Base-by-base conservation (phyloP, 2,888 invertebrate species). In the Cotesia congregata region DNA sequence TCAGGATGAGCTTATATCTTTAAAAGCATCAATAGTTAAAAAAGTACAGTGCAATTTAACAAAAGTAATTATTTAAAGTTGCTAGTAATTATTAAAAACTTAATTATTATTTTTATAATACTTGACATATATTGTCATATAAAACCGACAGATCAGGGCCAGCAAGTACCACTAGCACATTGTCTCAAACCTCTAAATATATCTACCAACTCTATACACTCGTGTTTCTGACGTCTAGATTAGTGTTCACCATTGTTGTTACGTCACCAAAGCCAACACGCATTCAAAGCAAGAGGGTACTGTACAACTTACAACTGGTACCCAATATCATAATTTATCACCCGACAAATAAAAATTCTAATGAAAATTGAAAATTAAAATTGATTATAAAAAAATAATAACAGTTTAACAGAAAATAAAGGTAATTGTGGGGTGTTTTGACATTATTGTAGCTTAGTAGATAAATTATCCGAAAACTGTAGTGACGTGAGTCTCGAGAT, bases 191-290 rank as follows among this genome's bases (percentile, higher is more conserved):
- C 30, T 30, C 30, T 30, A 30, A 30, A 30, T 30, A 30, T 30
- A 30, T 30, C 30, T 30, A 30, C 50, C 12, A 50, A 50, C 50
- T 50, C 50, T 12, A 50, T 50, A 7, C 83, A 85, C 85, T 85
- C 85, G 87, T 89, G 89, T 85, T 88, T 85, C 85, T 89, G 89
- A 89, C 89, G 86, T 89, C 86, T 84, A 89, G 88, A 89, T 89
- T 89, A 89, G 89, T 89, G 89, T 89, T 87, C 88, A 88, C 89
- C 88, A 89, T 89, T 89, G 89, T 89, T 82, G 86, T 86, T 86
- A 88, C 87, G 88, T 89, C 89, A 87, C 84, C 86, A 82, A 85
- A 86, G 88, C 87, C 88, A 89, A 88, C 88, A 85, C 86, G 87
- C 85, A 88, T 88, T 88, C 87, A 88, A 85, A 82, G 80, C 77